Conservation (phyloP, 92 coral and sea anemone species). For the Porites lobata region DNA sequence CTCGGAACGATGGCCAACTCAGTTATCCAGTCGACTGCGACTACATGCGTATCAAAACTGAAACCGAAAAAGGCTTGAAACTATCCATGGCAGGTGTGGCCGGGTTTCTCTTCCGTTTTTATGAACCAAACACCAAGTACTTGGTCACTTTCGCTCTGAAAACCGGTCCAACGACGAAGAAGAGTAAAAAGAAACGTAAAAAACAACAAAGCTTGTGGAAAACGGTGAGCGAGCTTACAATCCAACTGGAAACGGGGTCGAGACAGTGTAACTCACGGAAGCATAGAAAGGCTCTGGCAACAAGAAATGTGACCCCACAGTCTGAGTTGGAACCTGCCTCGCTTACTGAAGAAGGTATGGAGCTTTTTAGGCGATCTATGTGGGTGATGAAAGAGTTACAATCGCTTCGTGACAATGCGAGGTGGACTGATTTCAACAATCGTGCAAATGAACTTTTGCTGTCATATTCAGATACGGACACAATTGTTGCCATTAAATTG, state of each 20-base stretch:
- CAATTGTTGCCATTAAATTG: conserved; percentile 58
- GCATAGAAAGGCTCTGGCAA: neutral
- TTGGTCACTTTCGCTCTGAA: conserved; percentile 34
- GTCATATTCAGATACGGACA: conserved; percentile 43
- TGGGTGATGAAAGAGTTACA: conserved; percentile 74
- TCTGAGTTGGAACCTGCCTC: conserved; percentile 24
- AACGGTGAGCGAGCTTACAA: conserved; percentile 32
- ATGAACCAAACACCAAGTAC: conserved; percentile 36
- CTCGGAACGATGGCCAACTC: neutral
- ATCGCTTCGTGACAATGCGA: conserved; percentile 74
- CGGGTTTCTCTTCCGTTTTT: conserved; percentile 53
- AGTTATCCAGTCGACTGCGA: conserved; percentile 32
- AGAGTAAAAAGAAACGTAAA: conserved; percentile 15
- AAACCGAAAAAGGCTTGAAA: neutral
- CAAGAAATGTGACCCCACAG: conserved; percentile 5
- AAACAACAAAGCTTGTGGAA: neutral
- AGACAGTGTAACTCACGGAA: conserved; percentile 1
- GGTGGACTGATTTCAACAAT: conserved; percentile 62
- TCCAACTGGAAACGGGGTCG: conserved; percentile 30
- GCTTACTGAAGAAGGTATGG: conserved; percentile 26
- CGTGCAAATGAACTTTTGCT: conserved; percentile 22
- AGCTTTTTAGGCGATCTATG: conserved; percentile 37
- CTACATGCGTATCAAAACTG: conserved; percentile 28
- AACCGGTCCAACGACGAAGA: conserved; percentile 22
- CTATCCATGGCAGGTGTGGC: conserved; percentile 24